Conservation (phyloP, 30 jellyfish, hydroid and myxozoan species). For the Catostylus mosaicus region DNA sequence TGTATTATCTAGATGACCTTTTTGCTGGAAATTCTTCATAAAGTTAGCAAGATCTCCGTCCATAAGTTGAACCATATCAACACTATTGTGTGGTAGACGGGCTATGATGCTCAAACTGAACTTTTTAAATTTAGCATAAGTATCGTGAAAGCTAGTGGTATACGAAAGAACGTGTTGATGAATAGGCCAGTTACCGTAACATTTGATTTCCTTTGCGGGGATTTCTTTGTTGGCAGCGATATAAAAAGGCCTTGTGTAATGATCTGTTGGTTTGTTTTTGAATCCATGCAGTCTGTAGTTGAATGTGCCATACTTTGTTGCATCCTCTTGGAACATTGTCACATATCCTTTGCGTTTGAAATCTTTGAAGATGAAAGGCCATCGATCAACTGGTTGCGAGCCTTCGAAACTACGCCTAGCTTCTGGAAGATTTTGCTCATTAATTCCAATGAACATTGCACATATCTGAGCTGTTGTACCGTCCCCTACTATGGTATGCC, state of each 20-base stretch:
- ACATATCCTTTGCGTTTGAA: slow-evolving; percentile 66
- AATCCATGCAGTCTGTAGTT: slow-evolving; percentile 81
- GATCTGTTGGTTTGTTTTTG: slow-evolving; percentile 69
- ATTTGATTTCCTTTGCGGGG: background rate
- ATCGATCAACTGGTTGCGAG: slow-evolving; percentile 61
- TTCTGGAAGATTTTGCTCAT: slow-evolving; percentile 63
- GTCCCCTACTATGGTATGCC: slow-evolving; percentile 69
- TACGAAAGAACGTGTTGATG: slow-evolving; percentile 25
- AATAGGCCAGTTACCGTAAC: slow-evolving; percentile 35
- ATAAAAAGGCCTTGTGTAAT: slow-evolving; percentile 75
- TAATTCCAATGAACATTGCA: slow-evolving; percentile 68
- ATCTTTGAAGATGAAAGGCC: slow-evolving; percentile 86
- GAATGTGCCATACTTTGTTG: slow-evolving; percentile 47
- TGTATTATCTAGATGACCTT: slow-evolving; percentile 46
- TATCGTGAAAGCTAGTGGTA: slow-evolving; percentile 18
- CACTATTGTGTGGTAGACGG: slow-evolving; percentile 46
- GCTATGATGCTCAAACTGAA: slow-evolving; percentile 43
- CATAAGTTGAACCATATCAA: slow-evolving; percentile 21
- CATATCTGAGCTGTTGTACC: slow-evolving; percentile 78
- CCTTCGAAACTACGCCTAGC: slow-evolving; percentile 48
- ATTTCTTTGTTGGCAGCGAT: background rate
- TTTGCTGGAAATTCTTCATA: slow-evolving; percentile 5
- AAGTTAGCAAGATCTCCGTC: slow-evolving; percentile 58
- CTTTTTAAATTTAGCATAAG: slow-evolving; percentile 25
- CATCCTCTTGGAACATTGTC: slow-evolving; percentile 71